A percentile compares a stretch with the other conserved stretches of the same genome.
Evolutionary conservation across 2,113 vertebrate species (phyloP).

Genomic region (Alexandromys fortis): DNA sequence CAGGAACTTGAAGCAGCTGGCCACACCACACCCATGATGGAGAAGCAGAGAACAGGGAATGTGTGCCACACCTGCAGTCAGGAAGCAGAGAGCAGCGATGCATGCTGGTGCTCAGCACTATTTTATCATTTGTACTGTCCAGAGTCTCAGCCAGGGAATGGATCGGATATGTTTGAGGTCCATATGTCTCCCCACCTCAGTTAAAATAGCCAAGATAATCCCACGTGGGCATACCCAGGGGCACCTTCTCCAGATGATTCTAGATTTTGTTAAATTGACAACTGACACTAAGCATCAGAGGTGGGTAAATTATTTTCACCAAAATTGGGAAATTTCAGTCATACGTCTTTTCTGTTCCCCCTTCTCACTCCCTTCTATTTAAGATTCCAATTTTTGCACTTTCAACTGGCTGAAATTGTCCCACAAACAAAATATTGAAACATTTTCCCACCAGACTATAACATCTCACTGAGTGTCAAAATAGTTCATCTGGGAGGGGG

Average conservation of each 20-base stretch:
- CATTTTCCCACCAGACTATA: not conserved
- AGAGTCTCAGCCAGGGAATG: not conserved
- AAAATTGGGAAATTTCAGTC: not conserved
- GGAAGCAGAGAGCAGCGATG: too few species aligned
- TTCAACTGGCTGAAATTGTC: not conserved
- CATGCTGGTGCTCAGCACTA: too few species aligned
- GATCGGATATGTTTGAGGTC: too few species aligned
- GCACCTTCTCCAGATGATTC: not conserved
- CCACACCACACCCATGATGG: too few species aligned
- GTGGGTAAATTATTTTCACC: not conserved
- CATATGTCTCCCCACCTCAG: not conserved
- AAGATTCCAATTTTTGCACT: not conserved
- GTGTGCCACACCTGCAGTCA: too few species aligned
- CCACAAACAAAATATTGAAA: not conserved
- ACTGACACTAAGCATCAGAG: not conserved
- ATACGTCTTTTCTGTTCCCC: not conserved
- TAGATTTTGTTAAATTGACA: not conserved
- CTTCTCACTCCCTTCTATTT: not conserved
- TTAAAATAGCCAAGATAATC: not conserved
- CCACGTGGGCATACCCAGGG: not conserved
- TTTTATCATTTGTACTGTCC: not conserved
- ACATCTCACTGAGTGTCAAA: not conserved
- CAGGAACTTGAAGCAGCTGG: not conserved
- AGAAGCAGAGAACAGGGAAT: too few species aligned
- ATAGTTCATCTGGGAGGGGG: not conserved